Evolutionary conservation across 2,797 vertebrate species (phyloP).

Genomic region (Muscicapa comitata): DNA sequence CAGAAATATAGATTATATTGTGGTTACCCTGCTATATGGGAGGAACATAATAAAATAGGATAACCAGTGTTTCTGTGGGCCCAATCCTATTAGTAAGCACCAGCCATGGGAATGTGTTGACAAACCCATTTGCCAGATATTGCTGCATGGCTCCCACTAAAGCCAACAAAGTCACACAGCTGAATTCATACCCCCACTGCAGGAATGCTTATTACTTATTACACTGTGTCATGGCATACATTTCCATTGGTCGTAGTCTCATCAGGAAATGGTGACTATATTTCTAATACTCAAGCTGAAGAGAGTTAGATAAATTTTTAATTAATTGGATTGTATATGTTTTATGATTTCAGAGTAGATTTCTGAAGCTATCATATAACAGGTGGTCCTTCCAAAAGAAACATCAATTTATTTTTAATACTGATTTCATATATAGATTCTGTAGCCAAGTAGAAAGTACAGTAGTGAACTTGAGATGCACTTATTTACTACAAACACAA

Average conservation of each 20-base stretch:
- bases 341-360: background rate
- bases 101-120: background rate
- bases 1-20: background rate
- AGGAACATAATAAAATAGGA: background rate
- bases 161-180: background rate
- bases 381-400: background rate
- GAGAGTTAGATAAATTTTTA: background rate
- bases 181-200: background rate
- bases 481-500: background rate
- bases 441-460: background rate
- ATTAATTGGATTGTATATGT: background rate
- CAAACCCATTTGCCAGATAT: background rate
- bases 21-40: rapidly evolving
- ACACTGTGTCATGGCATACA: background rate
- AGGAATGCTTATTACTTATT: background rate
- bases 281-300: background rate
- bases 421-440: background rate
- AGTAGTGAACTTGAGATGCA: background rate
- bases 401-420: background rate
- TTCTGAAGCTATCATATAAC: background rate
- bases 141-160: background rate
- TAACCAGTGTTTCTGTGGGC: background rate
- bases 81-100: background rate
- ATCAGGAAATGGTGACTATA: background rate
- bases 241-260: background rate